Conservation (phyloP, 2,797 vertebrate species). For the Cossypha heuglini region DNA sequence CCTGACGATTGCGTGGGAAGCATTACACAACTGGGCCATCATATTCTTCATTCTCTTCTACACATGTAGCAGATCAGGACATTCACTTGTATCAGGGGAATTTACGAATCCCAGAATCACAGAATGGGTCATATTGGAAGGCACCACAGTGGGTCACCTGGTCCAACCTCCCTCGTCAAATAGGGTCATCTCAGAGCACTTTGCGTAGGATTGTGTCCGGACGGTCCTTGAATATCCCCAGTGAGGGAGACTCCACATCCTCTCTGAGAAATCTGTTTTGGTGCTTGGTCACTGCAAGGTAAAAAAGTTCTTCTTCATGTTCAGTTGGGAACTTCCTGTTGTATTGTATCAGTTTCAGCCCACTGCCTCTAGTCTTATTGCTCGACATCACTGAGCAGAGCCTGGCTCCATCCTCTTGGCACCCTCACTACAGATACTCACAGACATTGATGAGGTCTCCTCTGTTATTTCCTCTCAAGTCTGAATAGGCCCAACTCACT, state of each 20-base stretch:
- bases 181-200: background rate
- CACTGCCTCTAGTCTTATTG: background rate
- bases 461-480: background rate
- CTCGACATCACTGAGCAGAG: background rate
- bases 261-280: background rate
- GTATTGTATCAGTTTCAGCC: background rate
- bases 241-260: fast-evolving
- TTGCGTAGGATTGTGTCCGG: background rate
- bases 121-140: background rate
- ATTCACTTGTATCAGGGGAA: fast-evolving
- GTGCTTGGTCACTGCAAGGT: background rate
- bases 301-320: background rate
- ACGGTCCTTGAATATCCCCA: background rate
- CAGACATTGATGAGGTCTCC: background rate
- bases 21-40: background rate
- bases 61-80: background rate
- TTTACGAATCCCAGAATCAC: background rate
- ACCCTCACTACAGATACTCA: background rate
- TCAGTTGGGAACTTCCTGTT: background rate
- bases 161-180: background rate
- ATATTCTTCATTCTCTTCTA: background rate
- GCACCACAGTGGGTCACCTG: no score
- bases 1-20: background rate
- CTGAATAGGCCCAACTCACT: background rate
- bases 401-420: background rate